phyloP scores from a whole-genome alignment of 2,888 invertebrate species.

The Acronicta alni region DNA sequence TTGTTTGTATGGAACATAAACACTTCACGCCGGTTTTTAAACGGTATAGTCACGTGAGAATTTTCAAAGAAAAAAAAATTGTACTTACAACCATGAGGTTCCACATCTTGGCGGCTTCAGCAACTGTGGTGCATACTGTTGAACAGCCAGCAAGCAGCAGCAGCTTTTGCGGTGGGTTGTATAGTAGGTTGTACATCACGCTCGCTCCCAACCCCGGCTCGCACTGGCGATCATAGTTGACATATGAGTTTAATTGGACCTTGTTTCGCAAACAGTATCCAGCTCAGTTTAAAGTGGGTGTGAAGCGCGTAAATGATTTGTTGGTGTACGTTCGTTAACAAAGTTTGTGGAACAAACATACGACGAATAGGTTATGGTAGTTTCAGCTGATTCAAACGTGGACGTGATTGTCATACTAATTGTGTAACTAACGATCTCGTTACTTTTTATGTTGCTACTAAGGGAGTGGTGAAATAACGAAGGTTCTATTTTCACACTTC shows the following conservation, averaged over 20 bases:
- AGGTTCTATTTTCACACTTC: no score
- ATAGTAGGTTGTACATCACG: slow-evolving; percentile 99
- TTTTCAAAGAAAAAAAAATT: not conserved
- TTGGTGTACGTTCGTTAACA: slow-evolving; percentile 35
- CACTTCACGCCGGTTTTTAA: not conserved
- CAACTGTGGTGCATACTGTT: slow-evolving; percentile 99
- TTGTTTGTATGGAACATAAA: no score
- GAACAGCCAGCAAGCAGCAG: slow-evolving; percentile 99
- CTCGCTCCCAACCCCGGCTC: slow-evolving; percentile 99
- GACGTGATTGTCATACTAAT: not conserved
- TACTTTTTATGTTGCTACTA: not conserved
- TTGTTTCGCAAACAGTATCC: slow-evolving; percentile 33
- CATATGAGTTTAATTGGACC: slow-evolving; percentile 33
- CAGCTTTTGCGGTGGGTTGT: slow-evolving; percentile 98
- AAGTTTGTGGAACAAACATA: slow-evolving; percentile 36
- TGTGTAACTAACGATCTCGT: not conserved
- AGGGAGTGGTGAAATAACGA: not conserved
- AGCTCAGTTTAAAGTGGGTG: slow-evolving; percentile 32
- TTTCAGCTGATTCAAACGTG: slow-evolving; percentile 20
- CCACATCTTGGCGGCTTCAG: slow-evolving; percentile 99
- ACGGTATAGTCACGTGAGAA: not conserved
- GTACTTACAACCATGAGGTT: slow-evolving; percentile 98
- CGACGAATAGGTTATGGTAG: slow-evolving; percentile 15
- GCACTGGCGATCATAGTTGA: slow-evolving; percentile 91
- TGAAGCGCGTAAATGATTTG: slow-evolving; percentile 40